Percentiles rank a stretch among this genome's conserved stretches.
Conservation (phyloP, 2,113 vertebrate species). For the Chaetorhynchus papuensis region DNA sequence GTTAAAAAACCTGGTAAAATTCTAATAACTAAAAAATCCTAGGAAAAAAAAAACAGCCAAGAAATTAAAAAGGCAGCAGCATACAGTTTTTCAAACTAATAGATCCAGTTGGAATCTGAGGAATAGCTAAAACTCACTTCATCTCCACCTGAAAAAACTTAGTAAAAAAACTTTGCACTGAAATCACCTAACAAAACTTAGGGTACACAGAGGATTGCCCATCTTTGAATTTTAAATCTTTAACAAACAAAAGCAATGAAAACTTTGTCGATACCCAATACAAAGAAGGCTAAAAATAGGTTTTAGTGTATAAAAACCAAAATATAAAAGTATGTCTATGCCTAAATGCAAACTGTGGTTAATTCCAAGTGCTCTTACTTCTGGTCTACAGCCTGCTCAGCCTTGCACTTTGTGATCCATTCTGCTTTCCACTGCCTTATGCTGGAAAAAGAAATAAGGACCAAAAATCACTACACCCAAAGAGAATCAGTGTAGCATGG, state of each 20-base stretch:
- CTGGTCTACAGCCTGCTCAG: neutral
- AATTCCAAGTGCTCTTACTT: neutral
- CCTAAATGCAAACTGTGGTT: neutral
- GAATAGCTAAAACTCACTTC: neutral
- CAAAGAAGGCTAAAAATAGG: neutral
- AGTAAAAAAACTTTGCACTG: neutral
- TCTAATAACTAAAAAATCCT: neutral
- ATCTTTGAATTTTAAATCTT: neutral
- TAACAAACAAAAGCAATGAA: neutral
- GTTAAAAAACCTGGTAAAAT: neutral
- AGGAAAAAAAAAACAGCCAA: accelerated
- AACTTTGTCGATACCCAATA: neutral
- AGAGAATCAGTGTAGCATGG: neutral
- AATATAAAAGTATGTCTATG: neutral
- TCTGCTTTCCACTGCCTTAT: neutral
- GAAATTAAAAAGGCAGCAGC: neutral
- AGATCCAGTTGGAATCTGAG: neutral
- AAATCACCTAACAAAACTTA: neutral
- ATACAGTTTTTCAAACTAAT: neutral
- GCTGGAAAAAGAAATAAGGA: neutral
- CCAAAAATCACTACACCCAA: neutral
- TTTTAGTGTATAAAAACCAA: neutral
- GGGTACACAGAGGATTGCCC: neutral
- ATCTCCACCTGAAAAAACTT: neutral
- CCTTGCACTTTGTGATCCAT: neutral